These are phyloP conservation scores for Drosophila sp. DNA, from an alignment of 1,140 invertebrate species.

Conservation along the genomic window DNA sequence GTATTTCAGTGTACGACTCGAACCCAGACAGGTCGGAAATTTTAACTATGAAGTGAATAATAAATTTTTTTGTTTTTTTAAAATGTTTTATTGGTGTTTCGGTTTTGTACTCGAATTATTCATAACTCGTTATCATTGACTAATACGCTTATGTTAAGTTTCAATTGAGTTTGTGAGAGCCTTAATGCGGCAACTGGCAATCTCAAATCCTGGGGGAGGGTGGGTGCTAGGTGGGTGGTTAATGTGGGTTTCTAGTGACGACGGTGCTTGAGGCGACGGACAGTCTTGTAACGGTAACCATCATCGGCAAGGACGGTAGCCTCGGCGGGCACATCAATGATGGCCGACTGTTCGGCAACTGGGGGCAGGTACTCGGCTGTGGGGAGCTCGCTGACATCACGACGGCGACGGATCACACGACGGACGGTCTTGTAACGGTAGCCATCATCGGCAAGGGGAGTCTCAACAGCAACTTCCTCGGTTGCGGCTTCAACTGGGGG, in stretches of 20 bases:
- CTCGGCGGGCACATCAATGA: slow-evolving; percentile 76
- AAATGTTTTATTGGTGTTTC: slow-evolving; percentile 62
- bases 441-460: slow-evolving; percentile 61
- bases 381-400: slow-evolving; percentile 61
- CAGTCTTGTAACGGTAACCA: slow-evolving; percentile 83
- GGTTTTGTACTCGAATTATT: slow-evolving; percentile 75
- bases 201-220: slow-evolving; percentile 54
- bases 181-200: slow-evolving; percentile 38
- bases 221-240: slow-evolving; percentile 31
- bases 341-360: slow-evolving; percentile 27
- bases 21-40: too few species aligned
- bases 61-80: slow-evolving; percentile 45
- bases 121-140: slow-evolving; percentile 74
- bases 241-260: slow-evolving; percentile 57
- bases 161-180: slow-evolving; percentile 51
- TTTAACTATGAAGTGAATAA: too few species aligned
- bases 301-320: slow-evolving; percentile 62
- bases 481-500: slow-evolving; percentile 55
- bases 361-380: slow-evolving; percentile 61
- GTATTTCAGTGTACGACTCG: too few species aligned
- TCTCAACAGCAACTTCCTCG: slow-evolving; percentile 37
- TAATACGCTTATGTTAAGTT: slow-evolving; percentile 73
- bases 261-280: slow-evolving; percentile 73
- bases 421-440: slow-evolving; percentile 70
- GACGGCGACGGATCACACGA: slow-evolving; percentile 62